phyloP scores from a whole-genome alignment of 2,113 vertebrate species.

The Crocuta crocuta region DNA sequence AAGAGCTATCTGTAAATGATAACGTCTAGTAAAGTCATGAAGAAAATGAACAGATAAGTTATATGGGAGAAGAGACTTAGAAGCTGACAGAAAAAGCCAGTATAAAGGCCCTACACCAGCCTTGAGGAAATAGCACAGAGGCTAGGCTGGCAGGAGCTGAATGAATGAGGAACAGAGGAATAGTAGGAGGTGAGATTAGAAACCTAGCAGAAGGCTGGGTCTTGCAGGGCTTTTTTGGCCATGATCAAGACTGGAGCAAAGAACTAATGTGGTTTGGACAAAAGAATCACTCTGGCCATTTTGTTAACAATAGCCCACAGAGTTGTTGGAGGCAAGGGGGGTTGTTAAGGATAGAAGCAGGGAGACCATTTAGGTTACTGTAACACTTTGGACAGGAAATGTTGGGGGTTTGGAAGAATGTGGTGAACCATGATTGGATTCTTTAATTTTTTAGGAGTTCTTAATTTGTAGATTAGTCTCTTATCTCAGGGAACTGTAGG shows the following conservation, averaged over 20 bases:
- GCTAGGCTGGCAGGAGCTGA: background rate
- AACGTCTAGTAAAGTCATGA: background rate
- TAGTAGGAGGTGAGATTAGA: background rate
- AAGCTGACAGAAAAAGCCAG: background rate
- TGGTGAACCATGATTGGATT: background rate
- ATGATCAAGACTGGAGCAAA: background rate
- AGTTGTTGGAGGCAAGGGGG: background rate
- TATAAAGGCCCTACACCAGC: background rate
- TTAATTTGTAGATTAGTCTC: background rate
- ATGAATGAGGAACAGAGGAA: background rate
- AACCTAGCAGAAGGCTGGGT: background rate
- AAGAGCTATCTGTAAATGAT: background rate
- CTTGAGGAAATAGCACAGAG: background rate
- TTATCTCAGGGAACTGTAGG: background rate
- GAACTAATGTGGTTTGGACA: background rate
- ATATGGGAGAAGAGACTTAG: background rate
- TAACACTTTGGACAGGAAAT: background rate
- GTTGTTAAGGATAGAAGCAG: background rate
- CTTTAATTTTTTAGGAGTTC: background rate
- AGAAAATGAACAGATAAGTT: background rate
- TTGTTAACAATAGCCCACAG: background rate
- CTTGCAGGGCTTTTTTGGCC: background rate
- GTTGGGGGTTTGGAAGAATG: background rate
- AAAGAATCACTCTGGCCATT: background rate
- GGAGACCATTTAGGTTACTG: background rate